Base-by-base conservation (phyloP, 2,888 invertebrate genomes). In the Eupithecia abbreviata region DNA sequence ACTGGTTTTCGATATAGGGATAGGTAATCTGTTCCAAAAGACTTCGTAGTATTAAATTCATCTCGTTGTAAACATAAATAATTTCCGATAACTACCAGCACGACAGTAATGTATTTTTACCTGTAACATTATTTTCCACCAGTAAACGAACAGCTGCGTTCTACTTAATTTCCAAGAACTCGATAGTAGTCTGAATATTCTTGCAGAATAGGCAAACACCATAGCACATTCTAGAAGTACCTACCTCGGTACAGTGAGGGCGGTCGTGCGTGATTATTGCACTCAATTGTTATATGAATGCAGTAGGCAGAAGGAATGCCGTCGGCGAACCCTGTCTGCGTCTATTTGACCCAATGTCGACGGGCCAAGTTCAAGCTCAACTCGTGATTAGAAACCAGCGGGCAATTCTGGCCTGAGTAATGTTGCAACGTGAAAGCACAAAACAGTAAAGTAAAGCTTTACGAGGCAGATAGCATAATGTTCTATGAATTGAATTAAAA, bases 361-460 rank as follows among this genome's bases (percentile, higher is more conserved):
- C 82, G 81, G 91, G 90, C 90, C 93, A 93, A 93, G 93, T 92
- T 92, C 92, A 92, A 86, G 87, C 85, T 84, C 86, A 83, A 84
- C 80, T 85, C 82, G 83, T 84, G 85, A 85, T 85, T 81, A 82
- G 71, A 74, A 86, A 82, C 84, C 81, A 82, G 75, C 82, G 82
- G 83, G 82, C 83, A 83, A 83, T 83, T 84, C 84, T 83, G 80
- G 85, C 82, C 85, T 83, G 81, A 84, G 83, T 83, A 87, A 85
- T 88, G 88, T 89, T 89, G 90, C 87, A 90, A 88, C 85, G 87
- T 85, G 89, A 91, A 88, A 90, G 87, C 85, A 79, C 75, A 85
- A 85, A 85, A 88, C 71, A 76, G 82, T 86, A 87, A 87, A 76
- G 82, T 86, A 87, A 87, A 86, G 84, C 79, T 83, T 86, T 88